Evolutionary conservation across 2,797 vertebrate species (phyloP).

Genomic region (Synaphobranchus kaupii): DNA sequence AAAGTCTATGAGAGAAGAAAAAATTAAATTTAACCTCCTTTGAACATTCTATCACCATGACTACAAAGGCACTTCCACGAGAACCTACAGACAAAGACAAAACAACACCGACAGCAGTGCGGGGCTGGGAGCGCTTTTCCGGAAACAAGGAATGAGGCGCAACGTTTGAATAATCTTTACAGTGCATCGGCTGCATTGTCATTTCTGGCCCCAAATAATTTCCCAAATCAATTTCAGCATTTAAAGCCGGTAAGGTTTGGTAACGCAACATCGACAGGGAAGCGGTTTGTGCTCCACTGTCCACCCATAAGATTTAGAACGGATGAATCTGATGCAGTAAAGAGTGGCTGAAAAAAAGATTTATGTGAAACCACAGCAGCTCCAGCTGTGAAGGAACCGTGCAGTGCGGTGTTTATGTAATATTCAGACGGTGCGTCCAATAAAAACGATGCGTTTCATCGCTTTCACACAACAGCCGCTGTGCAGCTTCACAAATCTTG

Average conservation of each 20-base stretch:
- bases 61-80: not conserved
- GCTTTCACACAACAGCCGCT: not conserved
- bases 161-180: not conserved
- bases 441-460: not conserved
- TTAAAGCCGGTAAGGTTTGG: not conserved
- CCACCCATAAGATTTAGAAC: not conserved
- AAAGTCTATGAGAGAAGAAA: not conserved
- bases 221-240: not conserved
- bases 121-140: too few relatives aligned
- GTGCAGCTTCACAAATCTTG: conserved; percentile 43
- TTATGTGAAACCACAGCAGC: not conserved
- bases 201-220: not conserved
- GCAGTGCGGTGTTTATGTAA: not conserved
- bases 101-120: not conserved
- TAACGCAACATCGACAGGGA: not conserved
- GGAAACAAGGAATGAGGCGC: not conserved
- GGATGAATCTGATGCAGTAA: not conserved
- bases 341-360: not conserved
- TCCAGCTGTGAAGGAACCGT: not conserved
- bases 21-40: not conserved
- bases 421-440: not conserved
- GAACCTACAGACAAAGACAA: not conserved
- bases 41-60: not conserved
- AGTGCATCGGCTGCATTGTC: not conserved
- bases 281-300: not conserved